Base-by-base conservation (phyloP, 2,888 invertebrate species). In the Drosophila koepferae region DNA sequence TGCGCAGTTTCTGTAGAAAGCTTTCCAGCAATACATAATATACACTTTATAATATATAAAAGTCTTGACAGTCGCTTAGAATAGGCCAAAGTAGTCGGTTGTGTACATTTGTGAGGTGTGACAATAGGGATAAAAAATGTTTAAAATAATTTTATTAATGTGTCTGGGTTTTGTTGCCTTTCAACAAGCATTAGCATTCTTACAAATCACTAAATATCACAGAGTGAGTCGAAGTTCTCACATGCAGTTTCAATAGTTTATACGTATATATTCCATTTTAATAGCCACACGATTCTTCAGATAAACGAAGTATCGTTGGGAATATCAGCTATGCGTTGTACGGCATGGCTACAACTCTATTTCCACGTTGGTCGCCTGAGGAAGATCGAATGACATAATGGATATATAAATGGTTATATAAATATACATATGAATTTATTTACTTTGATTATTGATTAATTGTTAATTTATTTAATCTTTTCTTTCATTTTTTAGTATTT, bases 401-500 rank as follows among this genome's bases (percentile, higher is more conserved):
- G 6, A 46, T 9, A 20, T 38, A 38, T 53, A 7, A 8, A 8
- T 36, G 12, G 0, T 5, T 14, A 38, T 38, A 36, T 36, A 14
- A 5, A 36, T 36, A 12, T 36, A 36, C 4, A 36, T 14, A 40
- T 40, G 38, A 40, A 40, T 16, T 38, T 38, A 14, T 16, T 38
- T 38, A 28, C 28, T 28, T 28, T 28, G 5, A 28, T 28, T 28
- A 4, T 28, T 5, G 5, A 4, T 28, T 28, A 28, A 46, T 41
- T 43, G 63, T 67, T 68, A 59, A 65, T 72, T 68, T 20, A 68
- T 65, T 60, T 63, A 68, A 60, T 46, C 64, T 34, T 46, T 46
- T 66, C 38, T 56, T 53, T 55, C 2, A 34, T 68, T 9, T 51
- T 71, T 61, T 74, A 69, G 56, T 78, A 80, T 59, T 69, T 76